Evolutionary conservation across 2,797 vertebrate genomes (phyloP).

Genomic region (Silurus aristotelis): DNA sequence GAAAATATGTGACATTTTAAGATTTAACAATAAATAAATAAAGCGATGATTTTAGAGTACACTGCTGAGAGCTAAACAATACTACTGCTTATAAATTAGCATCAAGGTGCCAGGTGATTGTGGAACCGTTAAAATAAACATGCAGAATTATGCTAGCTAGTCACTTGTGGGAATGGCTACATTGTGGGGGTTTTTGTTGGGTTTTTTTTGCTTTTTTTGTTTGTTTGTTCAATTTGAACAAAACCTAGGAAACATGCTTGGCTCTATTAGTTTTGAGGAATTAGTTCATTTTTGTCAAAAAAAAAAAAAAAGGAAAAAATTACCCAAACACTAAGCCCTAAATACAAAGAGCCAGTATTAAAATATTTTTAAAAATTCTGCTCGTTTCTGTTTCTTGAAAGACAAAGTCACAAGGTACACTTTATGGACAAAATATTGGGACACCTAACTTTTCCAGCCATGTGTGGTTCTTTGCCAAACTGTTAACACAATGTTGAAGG

Average conservation of each 20-base stretch:
- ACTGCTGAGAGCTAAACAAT: neutral
- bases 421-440: too few relatives aligned
- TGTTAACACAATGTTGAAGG: too few relatives aligned
- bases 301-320: neutral
- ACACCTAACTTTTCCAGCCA: too few relatives aligned
- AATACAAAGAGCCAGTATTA: neutral
- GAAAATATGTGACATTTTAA: neutral
- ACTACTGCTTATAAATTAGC: conserved; percentile 1
- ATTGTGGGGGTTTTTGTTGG: neutral
- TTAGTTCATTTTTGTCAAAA: neutral
- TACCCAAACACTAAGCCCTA: neutral
- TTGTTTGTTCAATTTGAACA: neutral
- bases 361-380: neutral
- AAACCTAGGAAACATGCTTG: neutral
- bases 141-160: neutral
- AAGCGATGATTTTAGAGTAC: neutral
- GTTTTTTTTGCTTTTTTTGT: neutral
- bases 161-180: neutral
- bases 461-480: too few relatives aligned
- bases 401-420: neutral
- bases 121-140: conserved; percentile 6
- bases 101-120: conserved; percentile 24
- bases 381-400: too few relatives aligned
- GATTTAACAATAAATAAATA: neutral
- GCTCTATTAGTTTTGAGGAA: neutral